These are phyloP conservation scores for Cheilosia pagana DNA, from an alignment of 2,888 invertebrate genomes.

Conservation along the genomic window DNA sequence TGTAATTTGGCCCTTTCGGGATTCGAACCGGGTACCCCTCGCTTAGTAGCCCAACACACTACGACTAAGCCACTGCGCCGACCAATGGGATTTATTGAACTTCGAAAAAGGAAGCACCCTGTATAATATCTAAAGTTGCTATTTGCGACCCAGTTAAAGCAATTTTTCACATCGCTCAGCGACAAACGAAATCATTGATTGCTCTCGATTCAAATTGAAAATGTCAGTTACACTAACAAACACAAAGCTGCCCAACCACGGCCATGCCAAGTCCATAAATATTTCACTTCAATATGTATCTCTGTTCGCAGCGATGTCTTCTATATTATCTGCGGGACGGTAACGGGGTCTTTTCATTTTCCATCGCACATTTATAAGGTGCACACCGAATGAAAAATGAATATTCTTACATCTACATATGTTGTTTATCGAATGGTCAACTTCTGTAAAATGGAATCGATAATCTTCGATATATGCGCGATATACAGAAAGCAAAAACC, in stretches of 20 bases:
- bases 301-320: neutral
- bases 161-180: neutral
- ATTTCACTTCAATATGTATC: constrained; percentile 65
- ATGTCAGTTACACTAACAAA: constrained; percentile 66
- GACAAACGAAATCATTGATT: constrained; percentile 19
- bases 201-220: constrained; percentile 62
- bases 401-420: constrained; percentile 65
- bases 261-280: constrained; percentile 65
- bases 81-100: no score
- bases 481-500: constrained; percentile 53
- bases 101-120: no score
- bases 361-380: constrained; percentile 28
- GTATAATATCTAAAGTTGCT: no score
- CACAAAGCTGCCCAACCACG: constrained; percentile 57
- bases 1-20: no score
- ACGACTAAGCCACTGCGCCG: no score
- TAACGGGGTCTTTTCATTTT: constrained; percentile 54
- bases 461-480: constrained; percentile 77
- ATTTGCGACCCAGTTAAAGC: neutral
- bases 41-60: no score
- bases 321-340: neutral
- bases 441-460: constrained; percentile 75
- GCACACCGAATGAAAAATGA: constrained; percentile 9
- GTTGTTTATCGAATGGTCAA: constrained; percentile 73
- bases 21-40: no score